phyloP scores from a whole-genome alignment of 1,140 invertebrate species.

The Melanaphis sacchari region DNA sequence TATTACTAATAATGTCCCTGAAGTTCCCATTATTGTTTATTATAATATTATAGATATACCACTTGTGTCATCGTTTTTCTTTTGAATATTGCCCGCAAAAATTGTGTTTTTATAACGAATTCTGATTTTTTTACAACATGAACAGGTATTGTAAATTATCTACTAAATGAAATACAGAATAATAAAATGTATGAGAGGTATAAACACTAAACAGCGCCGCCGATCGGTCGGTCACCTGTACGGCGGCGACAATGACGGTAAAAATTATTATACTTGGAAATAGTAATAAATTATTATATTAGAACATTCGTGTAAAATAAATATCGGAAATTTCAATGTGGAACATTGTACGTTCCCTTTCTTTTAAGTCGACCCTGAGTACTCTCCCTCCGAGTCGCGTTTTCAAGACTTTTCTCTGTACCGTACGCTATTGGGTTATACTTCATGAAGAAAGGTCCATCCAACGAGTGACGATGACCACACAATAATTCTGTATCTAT shows the following conservation, averaged over 20 bases:
- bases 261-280: background rate
- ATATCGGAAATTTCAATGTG: background rate
- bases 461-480: background rate
- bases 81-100: too few relatives aligned
- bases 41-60: too few relatives aligned
- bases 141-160: too few relatives aligned
- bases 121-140: too few relatives aligned
- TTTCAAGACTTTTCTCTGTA: background rate
- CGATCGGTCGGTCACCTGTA: background rate
- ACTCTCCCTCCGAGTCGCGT: background rate
- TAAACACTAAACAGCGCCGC: background rate
- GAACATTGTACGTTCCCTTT: background rate
- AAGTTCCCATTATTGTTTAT: too few relatives aligned
- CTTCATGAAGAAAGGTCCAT: background rate
- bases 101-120: too few relatives aligned
- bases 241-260: too few relatives aligned
- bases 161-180: too few relatives aligned
- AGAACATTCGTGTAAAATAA: background rate
- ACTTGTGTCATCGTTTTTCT: too few relatives aligned
- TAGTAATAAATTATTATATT: background rate
- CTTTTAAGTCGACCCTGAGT: background rate
- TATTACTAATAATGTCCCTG: too few relatives aligned
- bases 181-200: too few relatives aligned
- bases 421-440: background rate
- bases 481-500: constrained; percentile 9